Evolutionary conservation across 2,888 invertebrate species (phyloP).

Genomic region (Leptarthrus brevirostris): DNA sequence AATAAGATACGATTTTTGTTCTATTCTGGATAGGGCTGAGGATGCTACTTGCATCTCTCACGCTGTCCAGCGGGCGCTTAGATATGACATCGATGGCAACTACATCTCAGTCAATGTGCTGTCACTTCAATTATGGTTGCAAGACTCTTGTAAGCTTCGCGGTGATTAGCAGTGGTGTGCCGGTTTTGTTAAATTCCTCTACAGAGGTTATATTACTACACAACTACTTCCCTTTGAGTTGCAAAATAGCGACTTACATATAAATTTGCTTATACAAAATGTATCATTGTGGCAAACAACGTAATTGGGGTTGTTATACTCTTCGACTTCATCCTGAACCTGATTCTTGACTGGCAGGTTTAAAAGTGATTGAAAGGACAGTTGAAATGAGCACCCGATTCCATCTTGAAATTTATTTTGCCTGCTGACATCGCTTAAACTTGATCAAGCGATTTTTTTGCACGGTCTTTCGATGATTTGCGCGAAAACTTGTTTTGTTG

Average conservation of each 20-base stretch:
- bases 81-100: not conserved
- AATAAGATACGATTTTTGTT: no score
- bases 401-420: not conserved
- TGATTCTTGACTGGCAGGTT: slow-evolving; percentile 18
- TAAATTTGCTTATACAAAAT: slow-evolving; percentile 3
- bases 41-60: slow-evolving; percentile 25
- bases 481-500: slow-evolving; percentile 32
- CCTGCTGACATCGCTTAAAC: slow-evolving; percentile 2
- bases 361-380: slow-evolving; percentile 38
- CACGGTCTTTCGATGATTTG: not conserved
- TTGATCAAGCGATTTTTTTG: slow-evolving; percentile 20
- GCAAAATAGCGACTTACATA: slow-evolving; percentile 3
- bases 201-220: no score
- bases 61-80: slow-evolving; percentile 18
- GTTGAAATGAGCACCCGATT: slow-evolving; percentile 20
- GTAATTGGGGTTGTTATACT: slow-evolving; percentile 7
- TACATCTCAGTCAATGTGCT: not conserved
- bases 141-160: not conserved
- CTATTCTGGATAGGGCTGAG: no score
- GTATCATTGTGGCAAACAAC: not conserved
- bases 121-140: slow-evolving; percentile 22
- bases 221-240: not conserved
- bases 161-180: not conserved
- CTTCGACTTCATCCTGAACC: not conserved
- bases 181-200: no score